Percentiles rank a stretch among this genome's conserved stretches.
These are phyloP conservation scores for Cristatella mucedo DNA, from an alignment of 2,888 invertebrate species.

Conservation along the genomic window DNA sequence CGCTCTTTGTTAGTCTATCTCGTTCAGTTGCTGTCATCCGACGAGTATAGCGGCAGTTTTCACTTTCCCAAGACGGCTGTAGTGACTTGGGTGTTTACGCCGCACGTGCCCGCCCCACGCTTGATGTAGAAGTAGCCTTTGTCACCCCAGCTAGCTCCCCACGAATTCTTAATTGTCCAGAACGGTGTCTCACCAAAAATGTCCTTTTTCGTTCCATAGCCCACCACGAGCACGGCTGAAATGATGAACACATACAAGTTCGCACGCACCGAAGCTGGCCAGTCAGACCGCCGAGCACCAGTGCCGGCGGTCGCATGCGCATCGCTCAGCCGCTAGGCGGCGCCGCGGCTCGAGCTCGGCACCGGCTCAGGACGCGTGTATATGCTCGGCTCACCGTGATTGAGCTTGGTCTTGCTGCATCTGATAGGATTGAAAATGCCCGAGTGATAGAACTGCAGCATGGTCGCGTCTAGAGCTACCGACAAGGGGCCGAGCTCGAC, in stretches of 20 bases:
- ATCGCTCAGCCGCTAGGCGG: no score
- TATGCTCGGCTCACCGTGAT: conserved; percentile 20
- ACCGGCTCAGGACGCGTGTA: no score
- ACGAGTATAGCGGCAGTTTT: no score
- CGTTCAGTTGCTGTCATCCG: no score
- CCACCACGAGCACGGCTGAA: conserved; percentile 25
- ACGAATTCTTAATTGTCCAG: conserved; percentile 28
- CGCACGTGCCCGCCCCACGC: conserved; percentile 22
- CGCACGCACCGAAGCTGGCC: no score
- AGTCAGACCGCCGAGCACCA: no score
- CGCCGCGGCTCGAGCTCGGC: no score
- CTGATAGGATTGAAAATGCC: conserved; percentile 20
- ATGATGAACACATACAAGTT: no score
- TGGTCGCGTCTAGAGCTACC: conserved; percentile 23
- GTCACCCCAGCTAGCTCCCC: conserved; percentile 28
- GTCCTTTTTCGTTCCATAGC: conserved; percentile 21
- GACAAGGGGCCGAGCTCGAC: conserved; percentile 24
- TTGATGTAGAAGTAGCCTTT: conserved; percentile 24
- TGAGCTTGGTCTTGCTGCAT: conserved; percentile 18
- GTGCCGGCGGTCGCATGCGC: no score
- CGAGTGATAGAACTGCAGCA: conserved; percentile 22
- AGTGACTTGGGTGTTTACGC: conserved; percentile 26
- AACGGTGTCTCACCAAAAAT: conserved; percentile 18
- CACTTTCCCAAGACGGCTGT: conserved; percentile 15
- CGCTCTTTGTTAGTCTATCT: no score